Evolutionary conservation across 2,797 vertebrate genomes (phyloP), one percentile per base, ranked within the genome.

Genomic region (Acrocephalus scirpaceus): DNA sequence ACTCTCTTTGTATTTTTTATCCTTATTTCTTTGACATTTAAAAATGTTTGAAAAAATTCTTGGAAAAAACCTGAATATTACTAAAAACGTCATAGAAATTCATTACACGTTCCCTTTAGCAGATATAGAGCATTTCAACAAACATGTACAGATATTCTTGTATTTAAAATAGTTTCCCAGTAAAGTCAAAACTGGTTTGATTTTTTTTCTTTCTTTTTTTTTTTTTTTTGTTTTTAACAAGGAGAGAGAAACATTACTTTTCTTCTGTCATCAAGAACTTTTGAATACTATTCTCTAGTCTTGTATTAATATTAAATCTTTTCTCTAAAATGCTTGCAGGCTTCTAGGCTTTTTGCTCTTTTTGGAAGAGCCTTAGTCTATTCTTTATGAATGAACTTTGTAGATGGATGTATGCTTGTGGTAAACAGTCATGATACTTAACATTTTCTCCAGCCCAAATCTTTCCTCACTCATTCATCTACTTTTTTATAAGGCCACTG

Each of bases 401-500:
- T 53, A 19, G 36, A 32, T 56, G 47, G 20, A 69, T 38, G 34
- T 36, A 47, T 42, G 29, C 54, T 44, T 38, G 56, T 70, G 64
- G 20, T 58, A 79, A 91, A 71, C 45, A 61, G 44, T 84, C 47
- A 85, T 5, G 3, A 53, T 65, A 70, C 38, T 88, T 93, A 61
- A 30, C 73, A 45, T 92, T 93, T 88, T 86, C 72, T 82, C 15
- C 26, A 74, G 40, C 56, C 53, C 56, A 79, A 78, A 87, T 56
- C 62, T 86, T 90, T 94, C 65, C 64, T 81, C 54, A 76, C 38
- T 40, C 36, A 71, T 88, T 84, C 77, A 62, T 77, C 51, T 61
- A 13, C 2, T 27, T 78, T 85, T 95, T 85, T 56, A 44, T 85
- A 88, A 96, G 71, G 80, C 95, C 87, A 94, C 50, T 36, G 45